Evolutionary conservation across 1,140 invertebrate genomes (phyloP), one percentile per base, ranked within the genome.

Genomic region (Rhynchophorus ferrugineus): DNA sequence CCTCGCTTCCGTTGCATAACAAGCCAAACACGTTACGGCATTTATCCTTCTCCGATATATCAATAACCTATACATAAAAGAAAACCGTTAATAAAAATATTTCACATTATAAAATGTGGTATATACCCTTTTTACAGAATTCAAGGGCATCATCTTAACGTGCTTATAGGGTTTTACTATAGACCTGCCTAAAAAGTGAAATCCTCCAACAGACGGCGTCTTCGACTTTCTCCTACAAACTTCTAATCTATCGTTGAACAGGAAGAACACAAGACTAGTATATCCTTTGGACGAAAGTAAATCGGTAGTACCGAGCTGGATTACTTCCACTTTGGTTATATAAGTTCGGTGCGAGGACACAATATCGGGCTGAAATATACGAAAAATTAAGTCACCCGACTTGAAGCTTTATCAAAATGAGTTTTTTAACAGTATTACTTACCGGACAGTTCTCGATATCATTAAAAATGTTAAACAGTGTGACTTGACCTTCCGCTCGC

Each of bases 391-490:
- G 2, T 14, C 8, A 11, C 7, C 16, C 19, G 19, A 16, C 19
- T 42, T 3, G 13, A 1, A 16, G 36, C 14, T 7, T 6, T n/a
- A 44, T 18, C n/a, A n/a, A n/a, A n/a, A n/a, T n/a, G n/a, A n/a
- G n/a, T n/a, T n/a, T n/a, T n/a, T n/a, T n/a, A n/a, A n/a, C n/a
- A n/a, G n/a, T n/a, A n/a, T 33, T 24, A 61, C 78, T 79, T 71
- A 89, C 84, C 36, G 95, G 94, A 74, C 93, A 97, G 64, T 94
- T 92, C 65, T 98, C 93, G 63, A 98, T 97, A 68, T 97, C 92
- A 71, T 97, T 94, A 70, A 95, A 91, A 50, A 97, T 93, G 72
- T 96, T 91, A 74, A 98, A 98, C 78, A 98, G 89, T 56, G 86
- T 90, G 62, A 96, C 78, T 70, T 95, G 90, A 1, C 87, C 87